Percentiles rank a stretch among this genome's conserved stretches.
Evolutionary conservation across 2,888 invertebrate genomes (phyloP).

Genomic region (Harpalus rufipes): DNA sequence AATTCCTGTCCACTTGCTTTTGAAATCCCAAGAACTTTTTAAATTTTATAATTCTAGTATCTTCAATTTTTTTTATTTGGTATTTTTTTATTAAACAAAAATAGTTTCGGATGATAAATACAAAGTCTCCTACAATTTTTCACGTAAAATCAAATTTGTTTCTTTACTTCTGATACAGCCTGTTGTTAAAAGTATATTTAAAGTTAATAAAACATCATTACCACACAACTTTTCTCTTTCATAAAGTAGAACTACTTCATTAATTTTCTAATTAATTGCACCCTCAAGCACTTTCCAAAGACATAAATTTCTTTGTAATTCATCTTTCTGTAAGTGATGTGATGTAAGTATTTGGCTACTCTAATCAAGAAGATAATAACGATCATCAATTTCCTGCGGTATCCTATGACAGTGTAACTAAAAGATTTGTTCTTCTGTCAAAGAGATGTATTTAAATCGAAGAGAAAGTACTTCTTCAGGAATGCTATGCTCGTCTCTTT

Average conservation of each 20-base stretch:
- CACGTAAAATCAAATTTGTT: background rate
- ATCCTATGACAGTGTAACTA: background rate
- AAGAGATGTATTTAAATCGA: constrained; percentile 27
- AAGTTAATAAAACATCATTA: background rate
- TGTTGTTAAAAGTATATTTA: background rate
- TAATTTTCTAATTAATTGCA: background rate
- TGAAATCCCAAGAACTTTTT: no score
- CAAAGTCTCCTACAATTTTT: no score
- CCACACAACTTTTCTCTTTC: background rate
- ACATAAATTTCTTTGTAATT: constrained; percentile 20
- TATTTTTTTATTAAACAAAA: no score
- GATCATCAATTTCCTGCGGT: constrained; percentile 25
- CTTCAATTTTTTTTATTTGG: no score
- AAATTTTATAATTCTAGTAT: no score
- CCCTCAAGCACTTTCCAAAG: constrained; percentile 33
- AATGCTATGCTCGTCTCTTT: constrained; percentile 22
- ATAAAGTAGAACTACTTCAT: constrained; percentile 17
- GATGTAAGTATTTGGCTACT: constrained; percentile 26
- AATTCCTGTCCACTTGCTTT: no score
- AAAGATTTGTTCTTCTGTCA: constrained; percentile 34
- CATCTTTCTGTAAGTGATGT: constrained; percentile 3
- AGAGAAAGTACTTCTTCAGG: constrained; percentile 31
- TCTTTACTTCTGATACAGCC: background rate
- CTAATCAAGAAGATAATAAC: constrained; percentile 14
- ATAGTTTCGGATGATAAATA: no score